Evolutionary conservation across 2,888 invertebrate species (phyloP).

Genomic region (Pseudococcus longispinus): DNA sequence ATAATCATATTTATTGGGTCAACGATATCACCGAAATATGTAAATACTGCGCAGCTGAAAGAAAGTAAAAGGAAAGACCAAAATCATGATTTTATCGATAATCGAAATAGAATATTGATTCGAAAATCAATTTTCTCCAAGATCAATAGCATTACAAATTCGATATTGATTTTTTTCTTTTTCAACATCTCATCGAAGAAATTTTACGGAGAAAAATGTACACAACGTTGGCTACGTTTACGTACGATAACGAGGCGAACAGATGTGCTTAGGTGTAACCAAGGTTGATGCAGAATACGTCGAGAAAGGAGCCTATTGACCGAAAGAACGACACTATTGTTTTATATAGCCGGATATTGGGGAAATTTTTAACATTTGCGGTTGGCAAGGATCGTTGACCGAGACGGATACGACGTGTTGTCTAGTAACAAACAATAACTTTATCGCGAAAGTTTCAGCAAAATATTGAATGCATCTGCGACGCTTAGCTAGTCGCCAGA

Average conservation of each 20-base stretch:
- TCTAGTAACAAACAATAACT: conserved; percentile 8
- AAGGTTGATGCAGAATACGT: not conserved
- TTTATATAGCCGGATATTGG: conserved; percentile 8
- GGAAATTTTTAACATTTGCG: conserved; percentile 2
- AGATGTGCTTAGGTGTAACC: not conserved
- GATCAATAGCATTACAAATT: no score
- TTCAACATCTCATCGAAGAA: not conserved
- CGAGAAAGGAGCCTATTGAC: not conserved
- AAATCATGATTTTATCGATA: no score
- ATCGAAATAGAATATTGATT: no score
- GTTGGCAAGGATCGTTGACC: not conserved
- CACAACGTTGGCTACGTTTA: not conserved
- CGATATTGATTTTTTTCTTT: not conserved
- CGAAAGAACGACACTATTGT: not conserved
- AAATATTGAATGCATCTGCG: not conserved
- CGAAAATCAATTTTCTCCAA: no score
- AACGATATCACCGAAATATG: no score
- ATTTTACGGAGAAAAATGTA: not conserved
- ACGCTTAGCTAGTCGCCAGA: not conserved
- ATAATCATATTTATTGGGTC: no score
- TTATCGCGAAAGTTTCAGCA: conserved; percentile 15
- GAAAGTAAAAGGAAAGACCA: no score
- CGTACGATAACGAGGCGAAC: not conserved
- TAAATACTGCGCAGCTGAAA: no score
- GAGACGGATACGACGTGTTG: conserved; percentile 24